Percentiles rank a stretch among this genome's conserved stretches.
Evolutionary conservation across 2,113 vertebrate species (phyloP).

Genomic region (Passer montanus): DNA sequence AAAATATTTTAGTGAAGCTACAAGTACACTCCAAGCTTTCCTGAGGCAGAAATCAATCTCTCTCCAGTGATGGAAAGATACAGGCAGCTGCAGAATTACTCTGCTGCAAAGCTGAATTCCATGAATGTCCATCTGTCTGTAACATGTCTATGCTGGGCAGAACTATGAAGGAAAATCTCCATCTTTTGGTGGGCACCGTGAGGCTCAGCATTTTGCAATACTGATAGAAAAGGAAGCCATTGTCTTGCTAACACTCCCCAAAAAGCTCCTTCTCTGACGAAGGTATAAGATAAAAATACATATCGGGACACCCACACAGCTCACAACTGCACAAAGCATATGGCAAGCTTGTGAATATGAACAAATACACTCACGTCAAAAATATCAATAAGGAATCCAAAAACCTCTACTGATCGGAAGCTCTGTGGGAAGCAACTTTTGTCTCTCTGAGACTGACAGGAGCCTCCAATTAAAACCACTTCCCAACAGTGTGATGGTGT

Average conservation of each 20-base stretch:
- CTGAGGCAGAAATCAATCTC: slow-evolving; percentile 45
- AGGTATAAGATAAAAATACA: slow-evolving; percentile 32
- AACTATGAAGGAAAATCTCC: neutral
- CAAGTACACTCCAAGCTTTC: slow-evolving; percentile 28
- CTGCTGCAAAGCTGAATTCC: neutral
- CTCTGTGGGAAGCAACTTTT: neutral
- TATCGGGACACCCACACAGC: neutral
- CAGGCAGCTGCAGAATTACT: neutral
- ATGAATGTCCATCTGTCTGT: neutral
- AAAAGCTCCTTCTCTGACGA: neutral
- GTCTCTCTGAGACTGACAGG: neutral
- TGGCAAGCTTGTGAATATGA: neutral
- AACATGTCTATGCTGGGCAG: neutral
- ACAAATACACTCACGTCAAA: neutral
- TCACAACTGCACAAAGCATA: slow-evolving; percentile 39
- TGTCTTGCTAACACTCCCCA: neutral
- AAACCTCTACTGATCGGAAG: neutral
- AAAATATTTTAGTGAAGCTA: neutral
- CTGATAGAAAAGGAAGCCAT: neutral
- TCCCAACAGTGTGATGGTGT: neutral
- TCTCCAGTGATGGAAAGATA: slow-evolving; percentile 10
- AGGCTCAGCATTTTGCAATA: neutral
- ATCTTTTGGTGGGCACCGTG: neutral
- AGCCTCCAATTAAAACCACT: neutral
- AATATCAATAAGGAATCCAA: neutral